A percentile compares a stretch with the other conserved stretches of the same genome.
Evolutionary conservation across 2,113 vertebrate species (phyloP).

Genomic region (Equus przewalskii): DNA sequence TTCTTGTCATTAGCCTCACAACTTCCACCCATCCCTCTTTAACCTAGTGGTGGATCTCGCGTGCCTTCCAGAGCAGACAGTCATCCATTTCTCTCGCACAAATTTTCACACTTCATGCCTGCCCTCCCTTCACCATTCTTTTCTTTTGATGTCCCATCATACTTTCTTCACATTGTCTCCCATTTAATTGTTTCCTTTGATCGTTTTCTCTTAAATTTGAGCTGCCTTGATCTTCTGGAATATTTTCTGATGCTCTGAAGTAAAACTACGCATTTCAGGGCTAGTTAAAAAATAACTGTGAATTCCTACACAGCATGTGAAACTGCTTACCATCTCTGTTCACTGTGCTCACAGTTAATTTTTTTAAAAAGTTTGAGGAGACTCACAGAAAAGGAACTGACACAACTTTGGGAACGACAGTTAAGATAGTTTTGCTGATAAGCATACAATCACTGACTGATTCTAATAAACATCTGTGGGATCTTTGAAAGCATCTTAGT

Average conservation of each 20-base stretch:
- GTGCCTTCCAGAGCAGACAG: not conserved
- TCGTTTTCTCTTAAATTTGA: constrained; percentile 40
- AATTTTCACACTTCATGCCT: not conserved
- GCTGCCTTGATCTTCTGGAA: constrained; percentile 31
- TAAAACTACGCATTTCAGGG: constrained; percentile 13
- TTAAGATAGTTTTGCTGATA: constrained; percentile 37
- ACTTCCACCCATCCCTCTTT: not conserved
- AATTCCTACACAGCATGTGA: not conserved
- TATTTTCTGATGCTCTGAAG: constrained; percentile 40
- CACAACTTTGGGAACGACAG: not conserved
- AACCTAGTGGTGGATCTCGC: not conserved
- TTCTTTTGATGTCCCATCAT: not conserved
- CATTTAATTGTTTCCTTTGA: constrained; percentile 46
- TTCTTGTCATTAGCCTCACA: not conserved
- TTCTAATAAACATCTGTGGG: constrained; percentile 44
- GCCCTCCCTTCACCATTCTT: not conserved
- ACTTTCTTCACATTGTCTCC: constrained; percentile 53
- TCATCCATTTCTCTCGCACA: not conserved
- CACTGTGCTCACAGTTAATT: not conserved
- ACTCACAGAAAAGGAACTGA: not conserved
- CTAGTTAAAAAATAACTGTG: not conserved
- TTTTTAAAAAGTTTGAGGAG: not conserved
- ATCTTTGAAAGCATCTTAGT: not conserved
- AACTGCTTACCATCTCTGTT: not conserved
- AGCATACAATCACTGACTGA: constrained; percentile 10